Conservation (phyloP, 2,113 vertebrate species). For the Nesospiza acunhae region DNA sequence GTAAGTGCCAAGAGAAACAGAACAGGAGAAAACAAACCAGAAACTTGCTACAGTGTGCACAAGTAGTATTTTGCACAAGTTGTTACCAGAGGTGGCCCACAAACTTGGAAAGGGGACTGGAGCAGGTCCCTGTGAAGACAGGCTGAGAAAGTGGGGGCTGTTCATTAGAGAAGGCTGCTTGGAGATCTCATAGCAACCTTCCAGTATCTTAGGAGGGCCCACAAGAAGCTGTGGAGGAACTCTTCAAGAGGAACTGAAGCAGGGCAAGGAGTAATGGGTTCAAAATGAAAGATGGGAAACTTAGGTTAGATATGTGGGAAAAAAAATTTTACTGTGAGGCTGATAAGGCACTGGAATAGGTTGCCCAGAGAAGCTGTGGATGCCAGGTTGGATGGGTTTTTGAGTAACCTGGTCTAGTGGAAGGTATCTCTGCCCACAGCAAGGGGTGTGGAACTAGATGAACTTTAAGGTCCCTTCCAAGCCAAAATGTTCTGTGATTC, state of each 20-base stretch:
- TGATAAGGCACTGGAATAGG: neutral
- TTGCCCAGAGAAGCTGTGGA: neutral
- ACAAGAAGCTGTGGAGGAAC: neutral
- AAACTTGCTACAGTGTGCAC: neutral
- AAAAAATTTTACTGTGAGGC: fast-evolving
- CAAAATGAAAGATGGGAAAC: neutral
- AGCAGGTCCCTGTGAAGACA: neutral
- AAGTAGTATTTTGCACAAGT: neutral
- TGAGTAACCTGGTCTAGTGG: neutral
- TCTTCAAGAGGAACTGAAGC: neutral
- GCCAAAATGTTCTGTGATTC: neutral
- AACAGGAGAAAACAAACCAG: neutral
- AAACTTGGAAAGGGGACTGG: neutral
- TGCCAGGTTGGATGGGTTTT: neutral
- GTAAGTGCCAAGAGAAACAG: neutral
- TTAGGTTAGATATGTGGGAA: neutral
- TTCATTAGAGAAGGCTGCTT: neutral
- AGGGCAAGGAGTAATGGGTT: neutral
- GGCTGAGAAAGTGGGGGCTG: neutral
- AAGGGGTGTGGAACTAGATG: neutral
- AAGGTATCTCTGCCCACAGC: neutral
- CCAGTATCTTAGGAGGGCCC: neutral
- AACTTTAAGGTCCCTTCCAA: neutral
- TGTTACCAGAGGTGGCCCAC: neutral
- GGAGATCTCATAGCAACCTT: neutral